Evolutionary conservation across 2,888 invertebrate genomes (phyloP).

Genomic region (Onthophagus sagittarius): DNA sequence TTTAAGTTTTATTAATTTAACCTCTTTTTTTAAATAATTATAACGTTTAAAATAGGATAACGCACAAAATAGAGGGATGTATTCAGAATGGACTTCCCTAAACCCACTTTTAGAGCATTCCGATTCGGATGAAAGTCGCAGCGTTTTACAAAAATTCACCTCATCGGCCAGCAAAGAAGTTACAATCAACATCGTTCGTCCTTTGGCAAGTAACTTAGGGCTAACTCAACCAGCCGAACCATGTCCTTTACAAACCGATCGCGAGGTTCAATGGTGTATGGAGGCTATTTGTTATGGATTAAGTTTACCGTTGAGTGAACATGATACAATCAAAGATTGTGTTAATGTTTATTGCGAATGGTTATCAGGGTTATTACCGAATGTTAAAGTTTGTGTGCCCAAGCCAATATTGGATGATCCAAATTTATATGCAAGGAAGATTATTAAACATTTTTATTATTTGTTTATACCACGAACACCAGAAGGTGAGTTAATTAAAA

Average conservation of each 20-base stretch:
- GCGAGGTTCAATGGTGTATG: constrained; percentile 85
- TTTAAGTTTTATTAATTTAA: too few species aligned
- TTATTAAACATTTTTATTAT: constrained; percentile 90
- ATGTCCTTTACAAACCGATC: constrained; percentile 77
- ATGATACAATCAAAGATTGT: constrained; percentile 92
- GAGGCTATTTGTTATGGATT: constrained; percentile 89
- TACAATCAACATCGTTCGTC: constrained; percentile 74
- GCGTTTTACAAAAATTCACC: constrained; percentile 76
- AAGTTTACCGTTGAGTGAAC: constrained; percentile 83
- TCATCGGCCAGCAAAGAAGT: constrained; percentile 73
- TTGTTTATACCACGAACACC: constrained; percentile 90
- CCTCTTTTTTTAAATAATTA: constrained; percentile 22
- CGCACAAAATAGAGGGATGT: constrained; percentile 70
- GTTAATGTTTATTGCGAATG: constrained; percentile 97
- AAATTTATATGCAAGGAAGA: constrained; percentile 84
- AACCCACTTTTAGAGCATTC: constrained; percentile 59
- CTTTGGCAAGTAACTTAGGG: constrained; percentile 67
- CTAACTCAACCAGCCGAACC: constrained; percentile 79
- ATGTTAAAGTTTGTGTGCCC: constrained; percentile 84
- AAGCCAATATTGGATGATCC: constrained; percentile 85
- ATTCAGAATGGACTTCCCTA: constrained; percentile 79
- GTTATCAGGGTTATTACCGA: constrained; percentile 82
- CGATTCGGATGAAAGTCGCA: constrained; percentile 60
- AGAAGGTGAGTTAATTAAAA: constrained; percentile 64
- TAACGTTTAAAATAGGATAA: too few species aligned